These are phyloP conservation scores for fruit fly (Drosophila melanogaster) DNA, from an alignment of 1,140 invertebrate genomes.

Conservation along the genomic window Release_6_plus_ISO1_MT NT_033777.3:16726501-16727000, in stretches of 20 bases:
- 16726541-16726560: neutral
- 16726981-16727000: slow-evolving; percentile 70
- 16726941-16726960: slow-evolving; percentile 76
- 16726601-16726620: slow-evolving; percentile 80
- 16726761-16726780: slow-evolving; percentile 76
- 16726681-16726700: slow-evolving; percentile 16
- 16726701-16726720: slow-evolving; percentile 24
- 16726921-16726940: slow-evolving; percentile 81
- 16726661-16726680: slow-evolving; percentile 67
- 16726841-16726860: slow-evolving; percentile 6
- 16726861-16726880: slow-evolving; percentile 22
- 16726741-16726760: slow-evolving; percentile 70
- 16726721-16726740: slow-evolving; percentile 66
- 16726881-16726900: slow-evolving; percentile 53
- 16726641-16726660: slow-evolving; percentile 55
- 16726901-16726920: slow-evolving; percentile 82
- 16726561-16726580: slow-evolving; percentile 52
- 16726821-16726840: slow-evolving; percentile 39
- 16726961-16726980: slow-evolving; percentile 15
- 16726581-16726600: slow-evolving; percentile 57
- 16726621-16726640: slow-evolving; percentile 52
- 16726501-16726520: slow-evolving; percentile 81
- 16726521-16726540: slow-evolving; percentile 37
- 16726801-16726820: slow-evolving; percentile 75
- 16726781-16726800: slow-evolving; percentile 83